phyloP scores from a whole-genome alignment of 1,140 invertebrate genomes.

The Bombus pascuorum region DNA sequence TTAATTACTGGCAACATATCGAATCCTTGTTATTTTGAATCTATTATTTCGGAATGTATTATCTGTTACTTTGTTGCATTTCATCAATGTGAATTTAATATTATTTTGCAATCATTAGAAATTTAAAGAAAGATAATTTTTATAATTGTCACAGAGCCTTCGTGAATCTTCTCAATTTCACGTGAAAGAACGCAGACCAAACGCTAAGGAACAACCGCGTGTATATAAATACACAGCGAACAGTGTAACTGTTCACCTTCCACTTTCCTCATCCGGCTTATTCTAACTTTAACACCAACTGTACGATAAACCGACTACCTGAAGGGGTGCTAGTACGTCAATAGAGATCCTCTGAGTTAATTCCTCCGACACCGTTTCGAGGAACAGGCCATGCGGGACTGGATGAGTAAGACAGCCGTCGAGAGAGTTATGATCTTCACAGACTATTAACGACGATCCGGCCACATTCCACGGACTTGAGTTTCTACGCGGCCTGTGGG shows the following conservation, averaged over 20 bases:
- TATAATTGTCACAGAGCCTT: no score
- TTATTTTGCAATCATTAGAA: no score
- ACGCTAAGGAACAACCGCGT: background rate
- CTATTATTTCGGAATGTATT: no score
- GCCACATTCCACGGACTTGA: constrained; percentile 60
- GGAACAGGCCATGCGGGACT: background rate
- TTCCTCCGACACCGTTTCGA: constrained; percentile 15
- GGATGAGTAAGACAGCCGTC: constrained; percentile 34
- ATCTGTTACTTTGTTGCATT: no score
- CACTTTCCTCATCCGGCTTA: background rate
- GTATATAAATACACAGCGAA: background rate
- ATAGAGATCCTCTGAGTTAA: constrained; percentile 18
- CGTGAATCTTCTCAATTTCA: no score
- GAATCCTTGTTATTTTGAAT: no score
- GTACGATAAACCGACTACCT: constrained; percentile 5
- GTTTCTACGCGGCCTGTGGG: constrained; percentile 51
- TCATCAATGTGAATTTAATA: no score
- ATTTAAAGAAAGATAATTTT: no score
- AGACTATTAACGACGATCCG: constrained; percentile 65
- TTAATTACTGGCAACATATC: no score
- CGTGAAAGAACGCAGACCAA: no score
- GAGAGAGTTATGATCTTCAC: constrained; percentile 66
- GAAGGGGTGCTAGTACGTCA: constrained; percentile 5
- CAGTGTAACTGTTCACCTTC: background rate
- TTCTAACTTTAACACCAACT: background rate